Evolutionary conservation across 2,888 invertebrate genomes (phyloP), one percentile per base, ranked within the genome.

Genomic region (Tetramorium bicarinatum): DNA sequence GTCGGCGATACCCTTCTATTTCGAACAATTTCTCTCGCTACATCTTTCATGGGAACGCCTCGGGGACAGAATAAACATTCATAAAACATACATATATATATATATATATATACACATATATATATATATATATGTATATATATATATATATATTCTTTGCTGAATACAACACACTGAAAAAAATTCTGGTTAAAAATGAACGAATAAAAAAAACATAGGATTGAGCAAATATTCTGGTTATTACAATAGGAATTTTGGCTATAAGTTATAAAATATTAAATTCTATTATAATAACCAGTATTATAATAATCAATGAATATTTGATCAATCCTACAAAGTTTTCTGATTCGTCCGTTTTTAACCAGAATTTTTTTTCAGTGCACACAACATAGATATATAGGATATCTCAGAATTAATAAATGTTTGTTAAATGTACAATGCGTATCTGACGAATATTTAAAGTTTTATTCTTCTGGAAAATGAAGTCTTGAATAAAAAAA

Each of bases 1-100:
- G 15, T 2, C n/a, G 34, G 9, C 49, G 47, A 62, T 62, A 74
- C 3, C n/a, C 0, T 29, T 44, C 18, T 49, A 64, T 25, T 25
- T 52, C 4, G 9, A 64, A 41, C 34, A 25, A 64, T 76, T 18
- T 76, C 52, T 49, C 18, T 64, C 15, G 18, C 25, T 41, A 54
- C 15, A 52, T 77, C 29, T 77, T 66, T 54, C n/a, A 54, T 64
- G 38, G 25, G 2, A 64, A 64, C 25, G 11, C 18, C 21, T 64
- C 8, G 13, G 13, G 18, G 38, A 29, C 38, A 25, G 18, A 18
- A 21, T 34, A 61, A 62, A 62, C 47, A 52, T 76, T 64, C 52
- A 52, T 34, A 34, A 34, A 34, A 8, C 21, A 25, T 47, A 47
- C 11, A 7, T 4, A 44, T 18, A n/a, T 34, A n/a, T 13, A 13